phyloP scores from a whole-genome alignment of 2,888 invertebrate species.

The Agonum fuliginosum region DNA sequence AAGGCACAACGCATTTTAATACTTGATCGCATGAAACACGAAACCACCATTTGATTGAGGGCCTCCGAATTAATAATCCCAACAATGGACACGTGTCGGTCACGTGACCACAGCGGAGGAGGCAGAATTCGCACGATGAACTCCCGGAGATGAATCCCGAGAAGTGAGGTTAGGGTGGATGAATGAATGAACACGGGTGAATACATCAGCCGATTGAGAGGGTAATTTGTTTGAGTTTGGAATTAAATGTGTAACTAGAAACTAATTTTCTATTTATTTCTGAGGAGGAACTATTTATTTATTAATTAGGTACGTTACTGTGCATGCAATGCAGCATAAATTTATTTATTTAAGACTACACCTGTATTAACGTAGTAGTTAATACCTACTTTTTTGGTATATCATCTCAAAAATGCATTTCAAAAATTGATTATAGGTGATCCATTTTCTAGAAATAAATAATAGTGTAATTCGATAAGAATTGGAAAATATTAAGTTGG shows the following conservation, averaged over 20 bases:
- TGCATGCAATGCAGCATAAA: too few species aligned
- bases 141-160: not conserved
- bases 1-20: conserved; percentile 39
- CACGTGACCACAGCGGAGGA: conserved; percentile 66
- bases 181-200: not conserved
- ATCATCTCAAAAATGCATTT: too few species aligned
- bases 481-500: too few species aligned
- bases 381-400: too few species aligned
- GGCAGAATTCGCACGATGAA: conserved; percentile 64
- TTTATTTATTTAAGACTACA: too few species aligned
- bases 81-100: conserved; percentile 67
- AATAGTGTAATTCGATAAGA: too few species aligned
- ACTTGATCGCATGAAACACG: conserved; percentile 59
- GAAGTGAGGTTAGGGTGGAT: not conserved
- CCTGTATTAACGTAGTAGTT: too few species aligned
- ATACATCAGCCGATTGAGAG: not conserved
- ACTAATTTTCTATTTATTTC: conserved; percentile 18
- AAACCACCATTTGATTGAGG: conserved; percentile 61
- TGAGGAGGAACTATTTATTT: not conserved
- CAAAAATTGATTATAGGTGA: too few species aligned
- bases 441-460: too few species aligned
- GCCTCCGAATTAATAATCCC: conserved; percentile 65
- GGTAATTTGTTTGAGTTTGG: conserved; percentile 46
- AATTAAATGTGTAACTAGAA: conserved; percentile 38
- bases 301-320: too few species aligned